Base-by-base conservation (phyloP, 2,113 vertebrate genomes). In the Tyrannus savana region DNA sequence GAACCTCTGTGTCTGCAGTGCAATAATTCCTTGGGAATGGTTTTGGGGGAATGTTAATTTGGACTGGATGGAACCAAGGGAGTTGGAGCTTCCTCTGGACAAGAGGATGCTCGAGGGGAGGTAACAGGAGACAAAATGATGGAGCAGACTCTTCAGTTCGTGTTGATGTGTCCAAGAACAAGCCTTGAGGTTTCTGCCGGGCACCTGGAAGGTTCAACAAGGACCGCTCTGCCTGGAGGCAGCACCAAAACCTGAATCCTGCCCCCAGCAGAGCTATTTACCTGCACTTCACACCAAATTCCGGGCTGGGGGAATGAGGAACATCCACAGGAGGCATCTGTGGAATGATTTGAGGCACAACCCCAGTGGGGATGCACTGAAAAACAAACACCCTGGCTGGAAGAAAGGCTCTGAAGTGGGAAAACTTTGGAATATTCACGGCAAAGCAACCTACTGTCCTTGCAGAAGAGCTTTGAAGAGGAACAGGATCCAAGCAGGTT, bases 401-500 rank as follows among this genome's bases (percentile, higher is more conserved):
- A 47, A 31, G 27, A 49, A 68, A 67, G n/a, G 9, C 49, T 86
- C 10, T n/a, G 63, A 47, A 62, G 42, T 5, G 55, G n/a, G 37
- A 44, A 62, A 75, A 18, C 7, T 21, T 0, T 10, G 62, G 58
- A 78, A 66, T 23, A 25, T 21, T 46, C 2, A 0, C 66, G 81
- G 35, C 46, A 66, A 37, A 77, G 46, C 58, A 68, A 28, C 53
- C 4, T 6, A 4, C 13, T 37, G 7, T 6, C 58, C 24, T 33
- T 37, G 72, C 28, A 28, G 44, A 60, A 66, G 53, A 83, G 19
- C 58, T 80, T 21, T 42, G 77, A 63, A 62, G 60, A 39, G 0
- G 3, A 47, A 5, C 0, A 0, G 84, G 41, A 42, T 28, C 63
- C 17, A 27, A 4, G 41, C 1, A 2, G 44, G 41, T 68, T 49